Evolutionary conservation across 2,888 invertebrate genomes (phyloP).

Genomic region (Tachina fera): DNA sequence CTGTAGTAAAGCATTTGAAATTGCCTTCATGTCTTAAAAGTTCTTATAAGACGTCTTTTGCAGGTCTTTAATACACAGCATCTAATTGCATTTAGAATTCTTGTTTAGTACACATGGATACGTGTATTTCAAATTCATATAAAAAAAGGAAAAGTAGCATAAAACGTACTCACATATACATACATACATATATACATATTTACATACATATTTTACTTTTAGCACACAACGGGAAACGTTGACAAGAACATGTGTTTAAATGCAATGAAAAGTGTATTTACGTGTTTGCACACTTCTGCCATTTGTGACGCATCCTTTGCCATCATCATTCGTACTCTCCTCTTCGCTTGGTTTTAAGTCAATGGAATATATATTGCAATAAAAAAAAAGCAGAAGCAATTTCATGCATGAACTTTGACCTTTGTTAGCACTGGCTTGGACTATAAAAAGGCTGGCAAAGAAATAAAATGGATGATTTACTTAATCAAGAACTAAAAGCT

Average conservation of each 20-base stretch:
- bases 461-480: constrained; percentile 3
- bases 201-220: background rate
- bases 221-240: constrained; percentile 20
- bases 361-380: background rate
- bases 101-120: background rate
- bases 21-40: too few relatives aligned
- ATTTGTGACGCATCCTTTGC: constrained; percentile 9
- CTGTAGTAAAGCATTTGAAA: too few relatives aligned
- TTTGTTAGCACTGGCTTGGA: constrained; percentile 13
- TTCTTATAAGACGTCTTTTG: too few relatives aligned
- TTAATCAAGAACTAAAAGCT: constrained; percentile 17
- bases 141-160: background rate
- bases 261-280: constrained; percentile 41
- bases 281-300: constrained; percentile 29
- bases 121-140: background rate
- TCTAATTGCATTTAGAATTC: constrained; percentile 11
- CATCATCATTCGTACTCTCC: background rate
- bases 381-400: background rate
- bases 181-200: background rate
- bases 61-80: too few relatives aligned
- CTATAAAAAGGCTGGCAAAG: background rate
- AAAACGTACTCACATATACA: background rate
- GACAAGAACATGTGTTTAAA: constrained; percentile 27
- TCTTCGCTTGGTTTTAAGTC: background rate
- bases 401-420: constrained; percentile 46